Evolutionary conservation across 2,797 vertebrate genomes (phyloP), one percentile per base, ranked within the genome.

Genomic region (Danio choprae): DNA sequence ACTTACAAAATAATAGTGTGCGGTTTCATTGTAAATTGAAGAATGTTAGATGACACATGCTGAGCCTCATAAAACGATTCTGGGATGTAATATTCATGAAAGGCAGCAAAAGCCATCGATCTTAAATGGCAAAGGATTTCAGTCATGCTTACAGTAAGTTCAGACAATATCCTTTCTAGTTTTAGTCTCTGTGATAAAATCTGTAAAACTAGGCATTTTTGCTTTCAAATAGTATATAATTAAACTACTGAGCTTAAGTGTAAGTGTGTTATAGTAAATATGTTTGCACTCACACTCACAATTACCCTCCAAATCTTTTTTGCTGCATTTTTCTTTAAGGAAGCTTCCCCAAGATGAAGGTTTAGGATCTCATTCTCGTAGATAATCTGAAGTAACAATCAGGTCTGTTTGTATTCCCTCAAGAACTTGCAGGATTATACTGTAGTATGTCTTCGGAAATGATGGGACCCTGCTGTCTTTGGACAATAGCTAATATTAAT

Each of bases 41-140:
- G 48, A 63, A 79, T 79, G 67, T 63, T 71, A 53, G 36, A 79
- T 79, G 77, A 72, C 77, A 79, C 67, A 79, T 62, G 68, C 77
- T 63, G 58, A 60, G 58, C 10, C 38, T 6, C 50, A 71, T 70
- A 79, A 72, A 79, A 78, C 76, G 48, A 51, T 78, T 70, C 29
- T 38, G 11, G 29, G 69, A 78, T 78, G 55, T 22, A 69, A 69
- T 59, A 69, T 60, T 50, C 64, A 77, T 40, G 75, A 56, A 77
- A 56, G 29, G 12, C 0, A 2, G n/a, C 55, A 78, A 78, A 69
- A 11, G 43, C 12, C 29, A 78, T 78, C 5, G 3, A 70, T 78
- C 55, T 69, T 7, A 69, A 69, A 69, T 70, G 65, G 44, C 55
- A 60, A 20, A 41, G 7, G n/a, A 59, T 59, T 40, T 48, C 0